phyloP scores from a whole-genome alignment of 2,797 vertebrate species.

The Anguilla obscura region DNA sequence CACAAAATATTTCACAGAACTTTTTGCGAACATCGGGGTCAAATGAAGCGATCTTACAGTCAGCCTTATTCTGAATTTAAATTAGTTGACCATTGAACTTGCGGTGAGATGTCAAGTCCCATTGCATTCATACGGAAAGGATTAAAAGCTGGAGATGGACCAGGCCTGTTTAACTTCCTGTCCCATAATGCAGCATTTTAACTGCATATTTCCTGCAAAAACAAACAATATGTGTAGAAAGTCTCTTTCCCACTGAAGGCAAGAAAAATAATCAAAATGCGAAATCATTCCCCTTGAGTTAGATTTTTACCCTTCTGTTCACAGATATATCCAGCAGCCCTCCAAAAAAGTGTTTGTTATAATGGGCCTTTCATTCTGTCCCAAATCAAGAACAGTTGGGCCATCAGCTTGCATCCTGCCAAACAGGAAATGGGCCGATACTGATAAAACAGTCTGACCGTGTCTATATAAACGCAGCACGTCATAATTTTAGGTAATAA shows the following conservation, averaged over 20 bases:
- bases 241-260: not conserved
- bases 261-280: not conserved
- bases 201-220: not conserved
- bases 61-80: not conserved
- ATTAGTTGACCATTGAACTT: not conserved
- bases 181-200: not conserved
- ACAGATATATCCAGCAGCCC: not conserved
- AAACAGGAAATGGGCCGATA: not conserved
- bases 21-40: not conserved
- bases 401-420: not conserved
- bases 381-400: not conserved
- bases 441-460: not conserved
- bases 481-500: slow-evolving; percentile 1
- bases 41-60: not conserved
- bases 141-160: not conserved
- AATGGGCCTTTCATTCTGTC: not conserved
- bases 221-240: not conserved
- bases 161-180: not conserved
- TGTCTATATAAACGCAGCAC: not conserved
- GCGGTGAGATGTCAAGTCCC: not conserved
- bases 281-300: not conserved
- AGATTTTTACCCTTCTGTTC: not conserved
- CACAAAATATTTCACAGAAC: not conserved
- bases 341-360: not conserved
- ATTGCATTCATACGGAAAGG: not conserved